Evolutionary conservation across 2,888 invertebrate species (phyloP), one percentile per base, ranked within the genome.

Genomic region (Uropetala carovei): DNA sequence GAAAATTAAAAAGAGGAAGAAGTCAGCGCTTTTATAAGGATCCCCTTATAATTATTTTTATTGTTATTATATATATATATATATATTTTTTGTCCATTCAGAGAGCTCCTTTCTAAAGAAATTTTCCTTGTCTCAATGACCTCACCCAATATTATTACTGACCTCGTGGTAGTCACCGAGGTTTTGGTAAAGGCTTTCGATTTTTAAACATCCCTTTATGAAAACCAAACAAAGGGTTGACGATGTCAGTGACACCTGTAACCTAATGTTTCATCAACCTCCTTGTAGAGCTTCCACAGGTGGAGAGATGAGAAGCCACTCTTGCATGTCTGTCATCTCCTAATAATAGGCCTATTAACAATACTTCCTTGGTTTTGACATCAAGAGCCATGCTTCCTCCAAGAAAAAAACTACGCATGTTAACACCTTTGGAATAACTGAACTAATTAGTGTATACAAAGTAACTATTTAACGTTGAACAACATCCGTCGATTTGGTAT

Each of bases 21-120:
- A 43, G 30, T 89, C 89, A 27, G 64, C 89, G 89, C 89, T 89
- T 89, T 89, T 89, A 64, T 89, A 89, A 89, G 89, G 89, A 68
- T 75, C 89, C 89, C 89, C 89, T 89, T 89, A 89, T 89, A 89
- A 89, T 89, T 89, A 89, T 89, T 89, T 89, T 89, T 89, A 89
- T 89, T 89, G 89, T 89, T 89, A 64, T 89, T 89, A 89, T 64
- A 89, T 89, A 89, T 89, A 75, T 75, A 75, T 75, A 75, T 75
- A 89, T 89, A 89, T 89, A 68, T 83, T 43, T 89, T 89, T 89
- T 89, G 89, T 89, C 89, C 89, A 64, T 68, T 89, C 89, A 64
- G 64, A 89, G 89, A 68, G 64, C 89, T 68, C 89, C 43, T 89
- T 89, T 89, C 60, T 89, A 64, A 89, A 68, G 43, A 89, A n/a